These are phyloP conservation scores for Diceros bicornis DNA, from an alignment of 2,797 vertebrate genomes.

Conservation along the genomic window DNA sequence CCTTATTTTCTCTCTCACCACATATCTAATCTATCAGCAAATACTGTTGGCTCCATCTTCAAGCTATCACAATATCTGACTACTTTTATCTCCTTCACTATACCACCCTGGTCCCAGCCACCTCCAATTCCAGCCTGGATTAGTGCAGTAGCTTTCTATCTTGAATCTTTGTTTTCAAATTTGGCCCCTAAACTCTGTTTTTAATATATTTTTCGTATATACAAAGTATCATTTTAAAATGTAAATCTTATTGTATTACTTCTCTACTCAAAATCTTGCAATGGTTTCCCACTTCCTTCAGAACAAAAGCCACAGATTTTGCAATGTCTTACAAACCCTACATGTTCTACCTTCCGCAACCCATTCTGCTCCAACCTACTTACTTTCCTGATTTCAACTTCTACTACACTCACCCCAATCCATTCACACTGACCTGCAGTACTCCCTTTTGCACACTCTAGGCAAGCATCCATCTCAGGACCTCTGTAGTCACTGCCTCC, in stretches of 20 bases:
- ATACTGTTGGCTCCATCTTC: background rate
- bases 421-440: background rate
- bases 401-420: rapidly evolving
- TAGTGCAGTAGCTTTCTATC: background rate
- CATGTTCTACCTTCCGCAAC: too few species aligned
- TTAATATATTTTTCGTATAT: background rate
- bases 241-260: background rate
- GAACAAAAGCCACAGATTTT: background rate
- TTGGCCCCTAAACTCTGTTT: background rate
- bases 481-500: background rate
- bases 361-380: too few species aligned
- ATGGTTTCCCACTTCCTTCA: background rate
- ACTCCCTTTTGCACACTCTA: background rate
- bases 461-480: background rate
- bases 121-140: background rate
- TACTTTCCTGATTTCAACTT: background rate
- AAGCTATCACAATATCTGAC: background rate
- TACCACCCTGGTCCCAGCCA: background rate
- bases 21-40: background rate
- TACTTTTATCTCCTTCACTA: background rate
- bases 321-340: background rate
- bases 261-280: background rate
- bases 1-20: background rate
- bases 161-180: background rate
- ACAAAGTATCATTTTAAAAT: background rate